Evolutionary conservation across 2,113 vertebrate species (phyloP).

Genomic region (Neomonachus schauinslandi): DNA sequence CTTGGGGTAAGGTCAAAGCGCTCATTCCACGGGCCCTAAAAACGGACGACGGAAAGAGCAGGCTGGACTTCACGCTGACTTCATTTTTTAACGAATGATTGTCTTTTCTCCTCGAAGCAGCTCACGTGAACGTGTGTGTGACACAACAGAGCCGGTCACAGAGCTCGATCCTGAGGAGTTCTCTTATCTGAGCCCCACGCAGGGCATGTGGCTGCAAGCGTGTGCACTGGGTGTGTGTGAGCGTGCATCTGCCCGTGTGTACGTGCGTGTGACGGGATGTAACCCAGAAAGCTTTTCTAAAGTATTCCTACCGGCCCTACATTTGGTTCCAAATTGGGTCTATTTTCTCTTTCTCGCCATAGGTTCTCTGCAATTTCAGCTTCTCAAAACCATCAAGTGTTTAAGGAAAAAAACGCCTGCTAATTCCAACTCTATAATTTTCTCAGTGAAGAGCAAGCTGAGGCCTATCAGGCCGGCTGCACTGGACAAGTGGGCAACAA

Average conservation of each 20-base stretch:
- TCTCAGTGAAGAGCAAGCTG: neutral
- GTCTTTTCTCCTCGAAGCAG: neutral
- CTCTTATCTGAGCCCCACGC: neutral
- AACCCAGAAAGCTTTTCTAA: neutral
- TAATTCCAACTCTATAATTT: conserved; percentile 31
- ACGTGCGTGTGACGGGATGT: no score
- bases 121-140: neutral
- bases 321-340: neutral
- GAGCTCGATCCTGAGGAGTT: neutral
- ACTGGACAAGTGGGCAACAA: neutral
- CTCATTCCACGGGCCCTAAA: neutral
- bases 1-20: neutral
- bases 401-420: neutral
- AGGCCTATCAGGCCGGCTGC: neutral
- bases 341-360: neutral
- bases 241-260: neutral
- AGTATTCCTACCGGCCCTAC: neutral
- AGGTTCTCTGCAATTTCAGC: neutral
- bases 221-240: neutral
- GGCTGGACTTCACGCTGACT: neutral
- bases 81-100: neutral
- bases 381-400: conserved; percentile 57
- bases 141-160: neutral
- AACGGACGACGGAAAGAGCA: neutral
- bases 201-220: fast-evolving